Base-by-base conservation (phyloP, 2,797 vertebrate genomes). In the Neoniphon sammara region DNA sequence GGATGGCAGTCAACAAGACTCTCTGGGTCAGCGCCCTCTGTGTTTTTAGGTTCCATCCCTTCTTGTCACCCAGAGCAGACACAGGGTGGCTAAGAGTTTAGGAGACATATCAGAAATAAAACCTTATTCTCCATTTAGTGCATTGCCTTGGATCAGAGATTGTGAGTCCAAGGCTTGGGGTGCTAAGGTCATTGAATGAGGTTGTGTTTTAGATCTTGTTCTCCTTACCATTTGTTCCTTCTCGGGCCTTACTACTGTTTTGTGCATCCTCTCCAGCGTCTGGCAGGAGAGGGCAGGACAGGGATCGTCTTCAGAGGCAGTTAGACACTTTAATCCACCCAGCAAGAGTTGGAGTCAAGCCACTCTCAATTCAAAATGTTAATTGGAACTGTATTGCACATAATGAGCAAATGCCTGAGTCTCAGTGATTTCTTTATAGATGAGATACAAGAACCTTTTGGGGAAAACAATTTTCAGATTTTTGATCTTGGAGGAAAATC, bases 241-340 rank as follows among this genome's bases (percentile, higher is more conserved):
- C 34, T 70, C 47, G 58, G 55, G 44, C 55, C 44, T 46, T 25
- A n/a, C 39, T 73, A 71, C 70, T 84, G 65, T 78, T 66, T 50
- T 85, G 75, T 82, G 64, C 78, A 50, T 69, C 69, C 66, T 74
- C 75, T 85, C 77, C 84, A 83, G 85, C 77, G 71, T 87, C 87
- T 89, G 85, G 85, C 82, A 82, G 85, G 86, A 91, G 81, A 82
- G 85, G 60, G 63, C 67, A 87, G 69, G 78, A 66, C 79, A 68
- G 62, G 69, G 75, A 76, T 85, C 63, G 47, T 85, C 64, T 69
- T 65, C 66, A 66, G 47, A 83, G 66, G 23, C 65, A 75, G 71
- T 74, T 66, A 65, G 63, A 80, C 73, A 70, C 73, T 58, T 69
- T 53, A 83, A 64, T 68, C 10, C 49, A 63, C 69, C 70, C 55